Base-by-base conservation (phyloP, 2,113 vertebrate species). In the Pitta sordida region DNA sequence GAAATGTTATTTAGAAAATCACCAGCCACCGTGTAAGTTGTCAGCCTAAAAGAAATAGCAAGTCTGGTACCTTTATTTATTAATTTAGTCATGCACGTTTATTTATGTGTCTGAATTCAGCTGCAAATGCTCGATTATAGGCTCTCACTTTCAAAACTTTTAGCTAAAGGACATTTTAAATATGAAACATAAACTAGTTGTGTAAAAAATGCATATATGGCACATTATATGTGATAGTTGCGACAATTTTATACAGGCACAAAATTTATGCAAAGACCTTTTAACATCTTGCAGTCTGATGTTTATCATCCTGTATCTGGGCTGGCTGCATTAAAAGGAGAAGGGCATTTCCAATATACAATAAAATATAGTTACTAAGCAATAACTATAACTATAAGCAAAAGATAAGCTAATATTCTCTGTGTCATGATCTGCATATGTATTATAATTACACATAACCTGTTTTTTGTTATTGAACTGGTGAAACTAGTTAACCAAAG, bases 231-330 rank as follows among this genome's bases (percentile, higher is more conserved):
- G 23, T 39, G 9, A 68, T 29, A 75, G 37, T 10, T 71, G 53
- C 37, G n/a, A 34, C 30, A 20, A 78, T 83, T 85, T 80, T 83
- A 36, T 60, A 60, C 23, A 76, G 22, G 52, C 24, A 56, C 32
- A 36, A 78, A 81, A 86, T 70, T 69, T 86, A 83, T 90, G 88
- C 88, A 39, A 70, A 90, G 69, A 75, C 43, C 52, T 86, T 94
- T 94, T 71, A 83, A 86, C 52, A 73, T 71, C 48, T 29, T 64
- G 14, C 37, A 79, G 53, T 46, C 46, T 83, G 71, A 23, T 44
- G 43, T 55, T 88, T 81, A 71, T 84, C 56, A 71, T 36, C 44
- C 6, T 13, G 52, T 26, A 78, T 48, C 73, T 65, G 20, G 60
- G 90, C 52, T 84, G 44, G 27, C 14, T 68, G 20, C 53, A 71